Evolutionary conservation across 2,797 vertebrate species (phyloP), one percentile per base, ranked within the genome.

Genomic region (Sylvia borin): DNA sequence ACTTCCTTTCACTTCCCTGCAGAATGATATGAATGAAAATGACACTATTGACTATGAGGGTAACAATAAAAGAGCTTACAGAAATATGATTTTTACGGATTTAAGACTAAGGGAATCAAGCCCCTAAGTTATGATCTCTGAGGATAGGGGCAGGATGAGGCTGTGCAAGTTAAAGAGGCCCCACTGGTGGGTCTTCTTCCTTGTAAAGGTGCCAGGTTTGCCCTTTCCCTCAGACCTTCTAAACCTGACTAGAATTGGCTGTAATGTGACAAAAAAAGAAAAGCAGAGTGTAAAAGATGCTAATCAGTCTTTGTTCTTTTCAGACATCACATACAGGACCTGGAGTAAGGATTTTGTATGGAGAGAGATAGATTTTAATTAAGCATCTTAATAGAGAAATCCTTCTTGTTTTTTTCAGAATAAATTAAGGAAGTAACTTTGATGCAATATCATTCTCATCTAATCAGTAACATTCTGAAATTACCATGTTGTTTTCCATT

Each of bases 341-440:
- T 97, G 96, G 94, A 95, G 87, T 92, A 94, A 94, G 92, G 89
- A 90, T 95, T 85, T 95, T 86, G 77, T 90, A 96, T 84, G 66
- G 50, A 4, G 80, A 54, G 85, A 95, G 93, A 96, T 89, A 96
- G 95, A 94, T 97, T 98, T 98, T 98, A 98, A 98, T 98, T 98
- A 98, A 98, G 97, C 95, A 97, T 97, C 97, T 97, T 97, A 96
- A 97, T 88, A 94, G 96, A 98, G 97, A 97, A 98, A 97, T 96
- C 92, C 97, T 96, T 88, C 97, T 97, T 98, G 97, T 97, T 98
- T 97, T 97, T 97, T 98, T 96, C 96, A 93, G 97, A 97, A 98
- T 98, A 98, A 98, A 98, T 98, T 98, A 98, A 97, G 96, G 97
- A 97, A 98, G 97, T 97, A 97, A 98, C 98, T 98, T 98, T 98